These are phyloP conservation scores for Porites evermanni DNA, from an alignment of 92 coral and sea anemone species.

Conservation along the genomic window DNA sequence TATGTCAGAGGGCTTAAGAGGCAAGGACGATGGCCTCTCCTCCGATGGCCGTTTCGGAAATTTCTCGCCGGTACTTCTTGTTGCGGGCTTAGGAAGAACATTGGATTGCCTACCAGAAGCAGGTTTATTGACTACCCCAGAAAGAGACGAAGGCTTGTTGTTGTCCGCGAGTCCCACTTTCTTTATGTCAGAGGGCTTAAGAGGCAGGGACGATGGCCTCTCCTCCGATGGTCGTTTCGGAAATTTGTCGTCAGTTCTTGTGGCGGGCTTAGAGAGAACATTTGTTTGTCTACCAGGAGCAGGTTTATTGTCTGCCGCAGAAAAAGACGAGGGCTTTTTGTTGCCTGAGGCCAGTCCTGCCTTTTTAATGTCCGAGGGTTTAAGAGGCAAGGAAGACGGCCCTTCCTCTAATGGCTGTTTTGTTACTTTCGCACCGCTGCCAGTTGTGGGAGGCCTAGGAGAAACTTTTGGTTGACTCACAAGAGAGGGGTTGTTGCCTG, in stretches of 20 bases:
- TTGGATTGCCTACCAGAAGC: background rate
- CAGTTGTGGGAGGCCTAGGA: slow-evolving; percentile 8
- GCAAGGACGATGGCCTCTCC: slow-evolving; percentile 46
- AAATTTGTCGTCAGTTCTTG: background rate
- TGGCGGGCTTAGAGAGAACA: slow-evolving; percentile 33
- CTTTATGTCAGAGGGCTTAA: slow-evolving; percentile 51
- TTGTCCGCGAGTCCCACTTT: slow-evolving; percentile 27
- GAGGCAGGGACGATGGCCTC: slow-evolving; percentile 45
- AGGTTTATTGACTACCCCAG: background rate
- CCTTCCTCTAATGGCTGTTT: slow-evolving; percentile 38
- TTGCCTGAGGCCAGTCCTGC: slow-evolving; percentile 22
- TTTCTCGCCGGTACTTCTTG: slow-evolving; percentile 1
- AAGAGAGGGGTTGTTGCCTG: slow-evolving; percentile 15
- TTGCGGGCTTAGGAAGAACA: background rate
- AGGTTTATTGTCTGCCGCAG: slow-evolving; percentile 3
- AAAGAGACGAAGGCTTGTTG: slow-evolving; percentile 30
- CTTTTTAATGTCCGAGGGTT: slow-evolving; percentile 51
- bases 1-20: slow-evolving; percentile 46
- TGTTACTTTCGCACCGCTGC: background rate
- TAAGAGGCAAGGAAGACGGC: slow-evolving; percentile 46
- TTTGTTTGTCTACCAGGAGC: background rate
- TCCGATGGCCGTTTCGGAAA: slow-evolving; percentile 30
- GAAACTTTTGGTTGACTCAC: background rate
- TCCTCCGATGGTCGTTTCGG: slow-evolving; percentile 32
- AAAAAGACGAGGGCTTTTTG: slow-evolving; percentile 34